These are phyloP conservation scores for Morbakka virulenta DNA, from an alignment of 30 jellyfish, hydroid and myxozoan species.

Conservation along the genomic window DNA sequence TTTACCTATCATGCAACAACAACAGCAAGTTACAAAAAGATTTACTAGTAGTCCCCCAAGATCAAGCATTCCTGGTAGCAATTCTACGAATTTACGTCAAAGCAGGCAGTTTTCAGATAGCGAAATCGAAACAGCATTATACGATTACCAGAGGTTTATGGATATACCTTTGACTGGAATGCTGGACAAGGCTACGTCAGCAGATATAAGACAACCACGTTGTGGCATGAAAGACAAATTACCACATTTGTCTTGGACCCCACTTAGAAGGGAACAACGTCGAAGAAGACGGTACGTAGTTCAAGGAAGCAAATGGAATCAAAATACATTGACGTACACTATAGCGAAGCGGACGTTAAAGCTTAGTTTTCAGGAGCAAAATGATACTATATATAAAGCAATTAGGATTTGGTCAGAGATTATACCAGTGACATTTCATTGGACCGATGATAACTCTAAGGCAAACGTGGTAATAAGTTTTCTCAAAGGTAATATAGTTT, in stretches of 20 bases:
- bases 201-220: constrained; percentile 37
- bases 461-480: constrained; percentile 63
- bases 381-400: constrained; percentile 32
- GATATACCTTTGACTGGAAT: constrained; percentile 56
- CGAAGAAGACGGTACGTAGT: constrained; percentile 44
- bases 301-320: constrained; percentile 57
- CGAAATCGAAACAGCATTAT: constrained; percentile 58
- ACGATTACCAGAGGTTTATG: constrained; percentile 71
- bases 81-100: neutral
- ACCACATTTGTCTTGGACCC: constrained; percentile 67
- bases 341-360: constrained; percentile 38
- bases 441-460: constrained; percentile 17
- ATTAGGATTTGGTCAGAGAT: constrained; percentile 72
- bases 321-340: constrained; percentile 45
- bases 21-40: too few relatives aligned
- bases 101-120: neutral
- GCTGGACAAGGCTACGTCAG: constrained; percentile 46
- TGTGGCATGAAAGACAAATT: constrained; percentile 72
- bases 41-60: too few relatives aligned
- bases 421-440: constrained; percentile 44
- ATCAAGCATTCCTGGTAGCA: constrained; percentile 41
- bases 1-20: too few relatives aligned
- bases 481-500: constrained; percentile 31
- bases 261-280: constrained; percentile 17
- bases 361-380: constrained; percentile 34